A percentile compares a stretch with the other conserved stretches of the same genome.
phyloP scores from a whole-genome alignment of 2,888 invertebrate species.

The Odontocerum albicorne region DNA sequence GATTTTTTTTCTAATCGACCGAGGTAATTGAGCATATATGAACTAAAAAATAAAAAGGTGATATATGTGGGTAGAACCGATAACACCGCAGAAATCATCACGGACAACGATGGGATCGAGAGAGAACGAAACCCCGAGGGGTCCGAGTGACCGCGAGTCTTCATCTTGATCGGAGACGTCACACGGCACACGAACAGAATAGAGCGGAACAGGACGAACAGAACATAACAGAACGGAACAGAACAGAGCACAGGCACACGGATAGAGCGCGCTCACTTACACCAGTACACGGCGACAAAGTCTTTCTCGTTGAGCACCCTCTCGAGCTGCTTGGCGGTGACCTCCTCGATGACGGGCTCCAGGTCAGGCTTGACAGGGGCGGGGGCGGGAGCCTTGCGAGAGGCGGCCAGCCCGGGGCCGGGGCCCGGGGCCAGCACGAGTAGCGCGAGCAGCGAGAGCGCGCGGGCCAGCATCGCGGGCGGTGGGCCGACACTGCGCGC shows the following conservation, averaged over 20 bases:
- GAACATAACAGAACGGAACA: no score
- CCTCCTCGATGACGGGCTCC: slow-evolving; percentile 89
- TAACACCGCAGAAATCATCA: no score
- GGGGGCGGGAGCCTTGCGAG: slow-evolving; percentile 44
- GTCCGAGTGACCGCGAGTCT: not conserved
- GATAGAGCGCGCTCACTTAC: slow-evolving; percentile 68
- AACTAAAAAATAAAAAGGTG: no score
- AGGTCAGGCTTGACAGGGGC: slow-evolving; percentile 49
- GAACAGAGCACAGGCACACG: slow-evolving; percentile 11
- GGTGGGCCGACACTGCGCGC: slow-evolving; percentile 31
- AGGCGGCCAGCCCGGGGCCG: slow-evolving; percentile 43
- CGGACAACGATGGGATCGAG: not conserved
- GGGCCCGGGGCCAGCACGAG: slow-evolving; percentile 57
- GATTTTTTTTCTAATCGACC: no score
- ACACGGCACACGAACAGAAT: not conserved
- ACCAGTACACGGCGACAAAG: slow-evolving; percentile 95
- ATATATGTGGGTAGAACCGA: no score
- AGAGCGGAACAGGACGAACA: not conserved
- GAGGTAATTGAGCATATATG: no score
- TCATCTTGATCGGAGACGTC: not conserved
- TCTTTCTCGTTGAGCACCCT: slow-evolving; percentile 87
- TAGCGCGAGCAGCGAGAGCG: slow-evolving; percentile 55
- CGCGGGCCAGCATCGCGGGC: slow-evolving; percentile 44
- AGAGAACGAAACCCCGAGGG: not conserved
- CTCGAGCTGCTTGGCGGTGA: slow-evolving; percentile 90